Evolutionary conservation across 1,140 invertebrate species (phyloP).

Genomic region (Drosophila guanche): DNA sequence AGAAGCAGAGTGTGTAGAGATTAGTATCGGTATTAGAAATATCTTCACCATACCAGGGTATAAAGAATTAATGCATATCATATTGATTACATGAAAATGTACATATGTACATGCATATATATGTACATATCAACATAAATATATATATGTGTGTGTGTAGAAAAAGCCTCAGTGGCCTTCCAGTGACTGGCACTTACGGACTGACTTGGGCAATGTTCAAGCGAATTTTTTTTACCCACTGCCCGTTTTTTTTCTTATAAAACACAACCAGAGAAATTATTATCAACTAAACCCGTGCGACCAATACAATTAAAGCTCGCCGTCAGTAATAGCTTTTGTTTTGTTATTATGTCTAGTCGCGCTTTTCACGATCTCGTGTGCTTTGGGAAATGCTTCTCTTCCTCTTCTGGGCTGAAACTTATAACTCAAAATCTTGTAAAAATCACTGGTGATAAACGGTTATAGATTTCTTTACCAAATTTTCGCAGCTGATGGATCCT

Average conservation of each 20-base stretch:
- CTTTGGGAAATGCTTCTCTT: slow-evolving; percentile 17
- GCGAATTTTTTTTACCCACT: too few relatives aligned
- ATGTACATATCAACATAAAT: too few relatives aligned
- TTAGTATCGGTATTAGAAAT: too few relatives aligned
- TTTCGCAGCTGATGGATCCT: slow-evolving; percentile 5
- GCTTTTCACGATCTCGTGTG: slow-evolving; percentile 4
- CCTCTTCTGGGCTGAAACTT: slow-evolving; percentile 28
- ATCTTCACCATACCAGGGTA: too few relatives aligned
- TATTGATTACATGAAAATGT: too few relatives aligned
- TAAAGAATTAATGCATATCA: too few relatives aligned
- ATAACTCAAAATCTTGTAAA: slow-evolving; percentile 71
- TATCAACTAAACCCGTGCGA: slow-evolving; percentile 36
- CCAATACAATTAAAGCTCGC: slow-evolving; percentile 26
- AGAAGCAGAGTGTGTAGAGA: too few relatives aligned
- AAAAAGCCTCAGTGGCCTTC: too few relatives aligned
- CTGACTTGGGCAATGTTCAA: too few relatives aligned
- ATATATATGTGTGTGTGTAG: too few relatives aligned
- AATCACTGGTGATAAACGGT: slow-evolving; percentile 46
- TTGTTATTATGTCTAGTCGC: slow-evolving; percentile 31
- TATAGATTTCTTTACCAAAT: slow-evolving; percentile 31
- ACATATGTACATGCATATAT: too few relatives aligned
- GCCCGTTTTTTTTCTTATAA: neutral
- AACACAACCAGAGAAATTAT: slow-evolving; percentile 1
- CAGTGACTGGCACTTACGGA: too few relatives aligned
- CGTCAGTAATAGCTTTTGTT: slow-evolving; percentile 17